A percentile compares a stretch with the other conserved stretches of the same genome.
Conservation (phyloP, 2,797 vertebrate genomes). For the Synanceia verrucosa region DNA sequence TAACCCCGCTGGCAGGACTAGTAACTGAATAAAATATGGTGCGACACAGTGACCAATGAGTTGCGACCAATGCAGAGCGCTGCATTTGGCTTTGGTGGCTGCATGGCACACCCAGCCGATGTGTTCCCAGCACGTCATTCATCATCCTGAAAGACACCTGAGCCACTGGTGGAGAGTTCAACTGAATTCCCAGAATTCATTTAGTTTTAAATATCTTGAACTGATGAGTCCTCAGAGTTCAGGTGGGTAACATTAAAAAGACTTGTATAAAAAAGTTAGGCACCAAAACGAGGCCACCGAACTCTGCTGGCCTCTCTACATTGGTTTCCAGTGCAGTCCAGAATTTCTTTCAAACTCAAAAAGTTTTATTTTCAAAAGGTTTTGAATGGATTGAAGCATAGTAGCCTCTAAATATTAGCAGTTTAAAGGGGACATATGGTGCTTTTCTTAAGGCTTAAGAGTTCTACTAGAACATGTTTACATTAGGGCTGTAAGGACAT, state of each 20-base stretch:
- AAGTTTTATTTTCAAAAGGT: no score
- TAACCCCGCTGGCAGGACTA: constrained; percentile 14
- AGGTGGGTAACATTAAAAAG: neutral
- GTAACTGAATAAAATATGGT: constrained; percentile 2
- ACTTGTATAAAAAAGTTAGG: neutral
- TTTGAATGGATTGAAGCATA: neutral
- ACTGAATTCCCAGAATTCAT: neutral
- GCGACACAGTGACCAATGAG: constrained; percentile 1
- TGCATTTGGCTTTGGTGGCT: neutral
- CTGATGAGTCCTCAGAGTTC: neutral
- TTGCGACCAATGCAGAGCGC: neutral
- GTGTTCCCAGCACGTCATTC: neutral
- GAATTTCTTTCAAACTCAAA: neutral
- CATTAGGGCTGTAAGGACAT: no score
- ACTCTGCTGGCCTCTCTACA: neutral
- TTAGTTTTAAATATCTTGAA: neutral
- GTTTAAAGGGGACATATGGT: no score
- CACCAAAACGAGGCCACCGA: neutral
- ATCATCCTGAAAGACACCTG: neutral
- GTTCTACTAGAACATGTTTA: no score
- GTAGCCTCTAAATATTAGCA: no score
- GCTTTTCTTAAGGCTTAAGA: no score
- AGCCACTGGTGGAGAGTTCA: neutral
- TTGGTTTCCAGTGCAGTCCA: neutral
- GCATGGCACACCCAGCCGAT: neutral